Evolutionary conservation across 2,888 invertebrate species (phyloP), one percentile per base, ranked within the genome.

Genomic region (Fragum whitleyi): DNA sequence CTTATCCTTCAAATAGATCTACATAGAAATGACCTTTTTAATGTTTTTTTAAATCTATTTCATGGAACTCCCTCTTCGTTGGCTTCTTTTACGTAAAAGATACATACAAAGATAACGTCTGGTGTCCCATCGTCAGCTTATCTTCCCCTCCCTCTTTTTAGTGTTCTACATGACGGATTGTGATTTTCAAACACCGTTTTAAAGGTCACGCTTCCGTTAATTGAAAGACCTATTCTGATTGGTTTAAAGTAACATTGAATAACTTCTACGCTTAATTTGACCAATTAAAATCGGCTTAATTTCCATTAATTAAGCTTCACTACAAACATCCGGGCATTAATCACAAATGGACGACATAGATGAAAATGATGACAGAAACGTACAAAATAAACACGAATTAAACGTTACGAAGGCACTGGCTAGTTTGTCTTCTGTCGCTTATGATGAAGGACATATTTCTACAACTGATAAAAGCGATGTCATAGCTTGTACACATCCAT

Each of bases 321-420:
- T 42, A 26, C 42, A 39, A 55, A 70, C 29, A 85, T 85, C 85
- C 87, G 87, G 87, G 85, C 62, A 82, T 65, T 79, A 77, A 62
- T 53, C 72, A 65, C 77, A 65, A 65, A 65, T 65, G 65, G 65
- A 65, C 65, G 65, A 65, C 11, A 39, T 65, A 65, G 36, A 39
- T 42, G 42, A 65, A 65, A 65, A 36, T 19, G 42, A 42, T 42
- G 26, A n/a, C 14, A 42, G 65, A 36, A 23, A 26, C 42, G 39
- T 65, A 36, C 74, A 65, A 77, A 74, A 53, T 74, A 62, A 59
- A 47, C 65, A 36, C n/a, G 79, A 83, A 86, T 87, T 65, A 65
- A n/a, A 42, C 11, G 23, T 11, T 23, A 65, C 65, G 42, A 26
- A 65, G 42, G 6, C n/a, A 26, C 11, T 6, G 5, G 23, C 26